Evolutionary conservation across 2,888 invertebrate species (phyloP).

Genomic region (Cryptophagus acutangulus): DNA sequence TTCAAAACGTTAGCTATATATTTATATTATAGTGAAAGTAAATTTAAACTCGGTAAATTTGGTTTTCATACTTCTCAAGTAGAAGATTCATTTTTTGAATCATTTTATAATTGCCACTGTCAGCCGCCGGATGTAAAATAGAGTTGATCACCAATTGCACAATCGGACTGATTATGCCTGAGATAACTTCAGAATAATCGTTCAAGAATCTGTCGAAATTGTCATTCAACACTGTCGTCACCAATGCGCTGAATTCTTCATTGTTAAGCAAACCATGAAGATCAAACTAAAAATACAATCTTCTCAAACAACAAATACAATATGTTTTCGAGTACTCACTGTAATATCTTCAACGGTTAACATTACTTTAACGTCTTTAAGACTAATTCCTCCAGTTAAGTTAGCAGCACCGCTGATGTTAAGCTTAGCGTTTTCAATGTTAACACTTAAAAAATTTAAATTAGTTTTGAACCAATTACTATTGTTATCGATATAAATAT

Average conservation of each 20-base stretch:
- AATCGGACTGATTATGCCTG: conserved; percentile 31
- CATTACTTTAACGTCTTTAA: conserved; percentile 10
- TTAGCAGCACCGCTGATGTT: conserved; percentile 10
- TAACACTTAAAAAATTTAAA: conserved; percentile 12
- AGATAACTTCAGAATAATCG: conserved; percentile 27
- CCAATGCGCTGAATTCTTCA: conserved; percentile 32
- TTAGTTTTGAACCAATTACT: neutral
- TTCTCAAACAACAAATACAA: neutral
- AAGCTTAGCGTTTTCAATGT: conserved; percentile 9
- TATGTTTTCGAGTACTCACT: conserved; percentile 12
- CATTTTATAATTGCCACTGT: too few species aligned
- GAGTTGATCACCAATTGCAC: conserved; percentile 26
- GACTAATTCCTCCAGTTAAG: conserved; percentile 8
- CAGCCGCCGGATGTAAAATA: neutral
- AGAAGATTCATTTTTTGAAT: too few species aligned
- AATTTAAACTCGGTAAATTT: too few species aligned
- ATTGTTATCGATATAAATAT: neutral
- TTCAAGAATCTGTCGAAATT: conserved; percentile 30
- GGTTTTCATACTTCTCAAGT: too few species aligned
- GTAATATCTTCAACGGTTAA: conserved; percentile 12
- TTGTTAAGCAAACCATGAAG: conserved; percentile 35
- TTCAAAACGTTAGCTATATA: too few species aligned
- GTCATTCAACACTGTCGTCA: conserved; percentile 29
- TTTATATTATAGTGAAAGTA: too few species aligned
- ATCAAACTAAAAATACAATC: conserved; percentile 31